Conservation (phyloP, 1,140 invertebrate species). For the Papilio machaon region DNA sequence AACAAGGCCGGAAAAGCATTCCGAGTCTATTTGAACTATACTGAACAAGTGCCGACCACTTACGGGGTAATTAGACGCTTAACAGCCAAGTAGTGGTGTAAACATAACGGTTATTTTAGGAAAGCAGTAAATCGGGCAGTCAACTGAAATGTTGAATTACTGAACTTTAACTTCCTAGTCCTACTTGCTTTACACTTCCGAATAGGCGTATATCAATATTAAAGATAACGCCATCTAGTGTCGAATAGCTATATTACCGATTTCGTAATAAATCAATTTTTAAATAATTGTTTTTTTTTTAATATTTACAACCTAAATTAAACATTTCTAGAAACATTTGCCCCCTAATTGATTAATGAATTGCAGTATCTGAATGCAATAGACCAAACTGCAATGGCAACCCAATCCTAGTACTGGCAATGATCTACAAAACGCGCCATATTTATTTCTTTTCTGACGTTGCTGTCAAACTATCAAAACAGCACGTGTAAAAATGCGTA, state of each 20-base stretch:
- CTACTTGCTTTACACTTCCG: slow-evolving; percentile 24
- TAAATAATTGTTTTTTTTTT: slow-evolving; percentile 30
- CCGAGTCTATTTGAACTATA: slow-evolving; percentile 49
- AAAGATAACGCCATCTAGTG: slow-evolving; percentile 54
- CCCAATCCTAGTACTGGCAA: neutral
- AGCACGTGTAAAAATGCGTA: slow-evolving; percentile 87
- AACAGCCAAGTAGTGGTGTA: slow-evolving; percentile 57
- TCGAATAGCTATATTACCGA: slow-evolving; percentile 43
- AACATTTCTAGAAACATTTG: neutral
- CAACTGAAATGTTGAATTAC: slow-evolving; percentile 64
- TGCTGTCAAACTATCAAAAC: slow-evolving; percentile 64
- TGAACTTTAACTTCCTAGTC: slow-evolving; percentile 39
- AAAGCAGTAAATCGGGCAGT: slow-evolving; percentile 64
- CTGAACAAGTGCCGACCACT: slow-evolving; percentile 47
- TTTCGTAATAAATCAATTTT: neutral
- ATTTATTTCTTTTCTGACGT: slow-evolving; percentile 60
- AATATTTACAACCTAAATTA: neutral
- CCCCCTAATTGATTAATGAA: neutral
- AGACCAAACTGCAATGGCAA: neutral
- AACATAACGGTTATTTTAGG: slow-evolving; percentile 65
- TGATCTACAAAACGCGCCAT: slow-evolving; percentile 36
- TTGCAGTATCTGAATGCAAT: neutral
- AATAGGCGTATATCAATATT: neutral
- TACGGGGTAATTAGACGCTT: slow-evolving; percentile 57
- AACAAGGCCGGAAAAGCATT: slow-evolving; percentile 48